Evolutionary conservation across 2,113 vertebrate genomes (phyloP).

Genomic region (Neopipo cinnamomea): DNA sequence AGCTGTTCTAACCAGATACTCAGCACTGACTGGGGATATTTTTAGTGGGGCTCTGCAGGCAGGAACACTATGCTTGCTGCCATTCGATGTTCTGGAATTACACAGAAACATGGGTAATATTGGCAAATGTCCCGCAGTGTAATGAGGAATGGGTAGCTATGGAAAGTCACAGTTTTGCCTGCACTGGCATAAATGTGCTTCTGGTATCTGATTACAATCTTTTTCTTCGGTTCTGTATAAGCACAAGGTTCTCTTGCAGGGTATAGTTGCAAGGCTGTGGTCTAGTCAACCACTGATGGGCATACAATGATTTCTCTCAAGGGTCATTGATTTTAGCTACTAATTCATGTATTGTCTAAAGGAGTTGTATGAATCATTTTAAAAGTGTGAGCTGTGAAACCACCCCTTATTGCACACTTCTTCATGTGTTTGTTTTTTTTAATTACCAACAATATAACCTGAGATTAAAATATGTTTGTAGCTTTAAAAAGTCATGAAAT

Average conservation of each 20-base stretch:
- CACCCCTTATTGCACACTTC: background rate
- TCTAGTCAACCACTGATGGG: background rate
- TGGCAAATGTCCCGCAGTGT: background rate
- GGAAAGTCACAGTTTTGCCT: background rate
- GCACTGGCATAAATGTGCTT: background rate
- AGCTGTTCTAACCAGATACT: conserved; percentile 62
- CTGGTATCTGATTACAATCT: background rate
- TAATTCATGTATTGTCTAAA: background rate
- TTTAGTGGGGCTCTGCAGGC: conserved; percentile 52
- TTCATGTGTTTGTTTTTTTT: background rate
- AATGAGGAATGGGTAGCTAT: conserved; percentile 8
- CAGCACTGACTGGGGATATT: conserved; percentile 27
- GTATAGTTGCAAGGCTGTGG: background rate
- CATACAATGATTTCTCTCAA: background rate
- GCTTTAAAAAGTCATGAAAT: background rate
- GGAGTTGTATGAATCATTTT: background rate
- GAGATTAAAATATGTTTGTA: background rate
- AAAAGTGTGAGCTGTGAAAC: background rate
- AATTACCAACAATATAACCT: background rate
- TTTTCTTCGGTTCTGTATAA: background rate
- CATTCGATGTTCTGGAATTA: conserved; percentile 42
- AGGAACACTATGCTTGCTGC: conserved; percentile 21
- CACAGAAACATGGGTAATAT: background rate
- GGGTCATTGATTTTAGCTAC: background rate
- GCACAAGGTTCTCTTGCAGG: background rate